Conservation (phyloP, 2,888 invertebrate genomes). For the Branchipolynoe longqiensis region DNA sequence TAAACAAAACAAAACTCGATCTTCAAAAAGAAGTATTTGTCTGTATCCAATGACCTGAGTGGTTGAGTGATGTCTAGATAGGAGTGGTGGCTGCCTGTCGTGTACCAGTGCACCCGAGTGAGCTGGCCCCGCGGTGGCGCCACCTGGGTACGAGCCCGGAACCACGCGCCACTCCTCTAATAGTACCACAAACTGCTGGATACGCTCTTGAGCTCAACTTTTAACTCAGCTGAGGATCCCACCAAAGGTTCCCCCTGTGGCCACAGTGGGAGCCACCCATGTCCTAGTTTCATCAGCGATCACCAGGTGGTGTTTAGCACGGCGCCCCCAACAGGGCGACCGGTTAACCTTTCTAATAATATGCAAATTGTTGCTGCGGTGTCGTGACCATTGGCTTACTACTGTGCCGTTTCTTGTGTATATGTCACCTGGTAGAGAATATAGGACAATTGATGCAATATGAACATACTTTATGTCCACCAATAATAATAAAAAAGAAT, state of each 20-base stretch:
- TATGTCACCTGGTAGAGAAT: slow-evolving; percentile 54
- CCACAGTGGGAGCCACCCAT: slow-evolving; percentile 8
- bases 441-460: slow-evolving; percentile 58
- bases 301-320: slow-evolving; percentile 48
- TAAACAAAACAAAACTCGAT: neutral
- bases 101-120: neutral
- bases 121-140: neutral
- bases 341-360: slow-evolving; percentile 42
- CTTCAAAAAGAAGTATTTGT: neutral
- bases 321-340: neutral
- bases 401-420: slow-evolving; percentile 55
- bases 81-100: neutral
- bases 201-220: neutral
- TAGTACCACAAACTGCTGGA: too few relatives aligned
- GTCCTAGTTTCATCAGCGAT: neutral
- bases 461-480: slow-evolving; percentile 56
- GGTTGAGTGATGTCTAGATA: slow-evolving; percentile 19
- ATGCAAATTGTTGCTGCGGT: slow-evolving; percentile 51
- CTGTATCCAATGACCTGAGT: neutral
- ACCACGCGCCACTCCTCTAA: too few relatives aligned
- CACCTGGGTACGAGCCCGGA: too few relatives aligned
- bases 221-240: too few relatives aligned
- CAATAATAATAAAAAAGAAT: slow-evolving; percentile 52
- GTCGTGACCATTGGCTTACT: slow-evolving; percentile 56
- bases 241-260: neutral